Evolutionary conservation across 1,140 invertebrate genomes (phyloP).

Genomic region (Alviniconcha marisindica): DNA sequence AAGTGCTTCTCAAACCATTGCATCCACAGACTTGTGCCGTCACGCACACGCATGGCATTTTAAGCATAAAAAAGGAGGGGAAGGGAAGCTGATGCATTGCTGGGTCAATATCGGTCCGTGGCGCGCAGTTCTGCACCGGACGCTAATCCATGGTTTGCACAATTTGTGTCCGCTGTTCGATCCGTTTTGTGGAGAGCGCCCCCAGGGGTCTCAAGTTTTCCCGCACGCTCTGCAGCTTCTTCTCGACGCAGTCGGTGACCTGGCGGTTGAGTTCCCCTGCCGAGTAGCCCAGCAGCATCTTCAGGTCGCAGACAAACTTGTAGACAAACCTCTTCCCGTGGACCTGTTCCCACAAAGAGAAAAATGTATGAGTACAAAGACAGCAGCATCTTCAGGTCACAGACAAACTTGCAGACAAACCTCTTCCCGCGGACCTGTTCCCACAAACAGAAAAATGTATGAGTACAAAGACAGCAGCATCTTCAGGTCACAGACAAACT

Average conservation of each 20-base stretch:
- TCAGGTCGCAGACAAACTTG: conserved; percentile 97
- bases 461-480: no score
- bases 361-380: no score
- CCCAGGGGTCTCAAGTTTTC: conserved; percentile 53
- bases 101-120: not conserved
- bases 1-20: no score
- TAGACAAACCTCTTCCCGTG: conserved; percentile 97
- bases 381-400: no score
- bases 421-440: no score
- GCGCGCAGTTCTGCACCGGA: not conserved
- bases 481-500: no score
- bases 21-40: no score
- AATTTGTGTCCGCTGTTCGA: conserved; percentile 48
- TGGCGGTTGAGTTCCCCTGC: conserved; percentile 70
- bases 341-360: no score
- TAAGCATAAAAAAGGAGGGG: not conserved
- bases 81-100: not conserved
- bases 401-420: no score
- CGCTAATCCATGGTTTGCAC: conserved; percentile 48
- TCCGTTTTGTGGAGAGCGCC: conserved; percentile 32
- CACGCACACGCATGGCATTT: no score
- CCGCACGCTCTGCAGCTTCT: conserved; percentile 59
- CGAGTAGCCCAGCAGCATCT: conserved; percentile 77
- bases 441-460: no score
- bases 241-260: conserved; percentile 66